A percentile compares a stretch with the other conserved stretches of the same genome.
Evolutionary conservation across 2,888 invertebrate genomes (phyloP).

Genomic region (Hybos culiciformis): DNA sequence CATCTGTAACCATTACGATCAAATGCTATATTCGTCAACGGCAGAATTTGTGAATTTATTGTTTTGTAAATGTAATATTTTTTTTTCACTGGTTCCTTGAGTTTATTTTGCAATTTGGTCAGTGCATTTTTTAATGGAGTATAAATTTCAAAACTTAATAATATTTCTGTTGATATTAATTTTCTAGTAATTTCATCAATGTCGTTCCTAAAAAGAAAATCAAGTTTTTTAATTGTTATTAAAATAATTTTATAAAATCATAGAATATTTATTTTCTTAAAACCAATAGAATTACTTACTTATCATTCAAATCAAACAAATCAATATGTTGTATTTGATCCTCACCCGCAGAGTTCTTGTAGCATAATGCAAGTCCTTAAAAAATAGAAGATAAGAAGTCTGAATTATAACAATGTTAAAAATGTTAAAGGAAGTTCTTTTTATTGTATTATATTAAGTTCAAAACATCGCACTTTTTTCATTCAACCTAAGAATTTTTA

Average conservation of each 20-base stretch:
- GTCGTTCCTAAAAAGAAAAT: too few relatives aligned
- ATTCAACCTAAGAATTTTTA: too few relatives aligned
- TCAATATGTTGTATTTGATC: slow-evolving; percentile 48
- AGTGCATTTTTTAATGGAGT: slow-evolving; percentile 47
- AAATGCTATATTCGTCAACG: slow-evolving; percentile 58
- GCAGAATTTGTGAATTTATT: slow-evolving; percentile 51
- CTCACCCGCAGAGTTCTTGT: slow-evolving; percentile 42
- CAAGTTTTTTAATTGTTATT: not conserved
- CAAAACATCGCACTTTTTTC: too few relatives aligned
- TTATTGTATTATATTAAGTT: slow-evolving; percentile 3
- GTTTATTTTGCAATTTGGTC: slow-evolving; percentile 46
- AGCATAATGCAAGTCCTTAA: slow-evolving; percentile 47
- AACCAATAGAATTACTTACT: slow-evolving; percentile 41
- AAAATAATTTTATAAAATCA: slow-evolving; percentile 8
- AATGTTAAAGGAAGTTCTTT: not conserved
- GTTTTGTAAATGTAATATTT: slow-evolving; percentile 53
- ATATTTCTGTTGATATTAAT: slow-evolving; percentile 14
- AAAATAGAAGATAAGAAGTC: slow-evolving; percentile 7
- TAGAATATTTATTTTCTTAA: not conserved
- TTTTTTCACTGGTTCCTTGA: slow-evolving; percentile 46
- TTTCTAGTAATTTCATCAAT: slow-evolving; percentile 8
- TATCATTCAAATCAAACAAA: slow-evolving; percentile 45
- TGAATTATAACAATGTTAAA: not conserved
- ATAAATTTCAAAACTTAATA: slow-evolving; percentile 43
- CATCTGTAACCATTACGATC: slow-evolving; percentile 59